phyloP scores from a whole-genome alignment of 2,113 vertebrate genomes.

The Psittacula cyanocephala region DNA sequence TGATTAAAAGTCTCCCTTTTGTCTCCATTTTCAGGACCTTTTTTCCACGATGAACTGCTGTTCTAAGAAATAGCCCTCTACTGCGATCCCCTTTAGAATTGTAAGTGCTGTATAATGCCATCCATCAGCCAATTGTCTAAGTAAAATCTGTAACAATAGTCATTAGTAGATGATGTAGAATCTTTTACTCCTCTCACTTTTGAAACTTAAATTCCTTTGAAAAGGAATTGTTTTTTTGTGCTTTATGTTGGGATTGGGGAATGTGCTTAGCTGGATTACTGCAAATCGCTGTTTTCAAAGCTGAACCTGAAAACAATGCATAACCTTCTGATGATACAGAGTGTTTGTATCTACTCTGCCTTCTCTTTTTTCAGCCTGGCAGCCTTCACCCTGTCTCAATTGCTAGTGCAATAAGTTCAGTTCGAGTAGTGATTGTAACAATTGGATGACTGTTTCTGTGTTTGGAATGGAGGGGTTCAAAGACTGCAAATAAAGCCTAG shows the following conservation, averaged over 20 bases:
- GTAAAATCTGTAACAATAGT: not conserved
- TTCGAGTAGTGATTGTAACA: accelerated
- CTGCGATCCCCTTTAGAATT: not conserved
- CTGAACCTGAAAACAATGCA: not conserved
- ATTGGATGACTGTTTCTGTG: not conserved
- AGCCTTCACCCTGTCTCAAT: not conserved
- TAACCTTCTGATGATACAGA: not conserved
- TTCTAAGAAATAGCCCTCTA: not conserved
- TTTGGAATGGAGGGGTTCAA: not conserved
- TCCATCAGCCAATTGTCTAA: constrained; percentile 3
- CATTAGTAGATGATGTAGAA: not conserved
- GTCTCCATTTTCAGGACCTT: constrained; percentile 21
- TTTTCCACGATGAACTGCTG: not conserved
- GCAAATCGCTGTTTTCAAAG: not conserved
- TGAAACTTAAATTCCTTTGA: constrained; percentile 3
- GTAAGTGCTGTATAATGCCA: not conserved
- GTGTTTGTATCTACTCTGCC: not conserved
- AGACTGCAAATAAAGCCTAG: not conserved
- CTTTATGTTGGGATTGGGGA: not conserved
- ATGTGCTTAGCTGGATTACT: not conserved
- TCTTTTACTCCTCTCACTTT: not conserved
- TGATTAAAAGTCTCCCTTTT: constrained; percentile 48
- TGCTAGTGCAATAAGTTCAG: not conserved
- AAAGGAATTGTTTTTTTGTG: not conserved
- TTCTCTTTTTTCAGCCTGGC: not conserved